Evolutionary conservation across 2,113 vertebrate species (phyloP).

Genomic region (Cranoglanis bouderius): DNA sequence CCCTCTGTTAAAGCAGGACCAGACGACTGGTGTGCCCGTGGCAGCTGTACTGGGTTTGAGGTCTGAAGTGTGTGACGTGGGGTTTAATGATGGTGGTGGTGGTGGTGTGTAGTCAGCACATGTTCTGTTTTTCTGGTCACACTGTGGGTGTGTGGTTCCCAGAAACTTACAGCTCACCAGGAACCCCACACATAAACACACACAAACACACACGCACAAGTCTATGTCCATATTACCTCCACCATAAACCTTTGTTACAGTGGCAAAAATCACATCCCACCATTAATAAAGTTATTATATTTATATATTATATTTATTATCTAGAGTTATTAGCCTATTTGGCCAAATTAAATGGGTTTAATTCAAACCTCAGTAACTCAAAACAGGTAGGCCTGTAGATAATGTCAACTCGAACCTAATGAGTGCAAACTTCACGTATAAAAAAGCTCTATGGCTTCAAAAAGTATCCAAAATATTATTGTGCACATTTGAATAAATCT

Average conservation of each 20-base stretch:
- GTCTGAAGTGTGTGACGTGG: not conserved
- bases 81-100: not conserved
- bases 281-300: not conserved
- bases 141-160: not conserved
- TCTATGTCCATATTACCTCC: not conserved
- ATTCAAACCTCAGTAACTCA: not conserved
- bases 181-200: not conserved
- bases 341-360: not conserved
- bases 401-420: not conserved
- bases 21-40: not conserved
- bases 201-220: not conserved
- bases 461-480: not conserved
- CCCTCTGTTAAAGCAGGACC: slow-evolving; percentile 3
- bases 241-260: not conserved
- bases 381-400: too few relatives aligned
- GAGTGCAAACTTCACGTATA: not conserved
- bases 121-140: not conserved
- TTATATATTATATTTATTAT: not conserved
- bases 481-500: not conserved
- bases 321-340: not conserved
- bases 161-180: not conserved
- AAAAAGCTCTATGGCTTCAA: not conserved
- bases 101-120: not conserved
- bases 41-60: slow-evolving; percentile 6
- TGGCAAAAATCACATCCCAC: not conserved